These are phyloP conservation scores for Eumaeus atala DNA, from an alignment of 1,140 invertebrate genomes.

Conservation along the genomic window DNA sequence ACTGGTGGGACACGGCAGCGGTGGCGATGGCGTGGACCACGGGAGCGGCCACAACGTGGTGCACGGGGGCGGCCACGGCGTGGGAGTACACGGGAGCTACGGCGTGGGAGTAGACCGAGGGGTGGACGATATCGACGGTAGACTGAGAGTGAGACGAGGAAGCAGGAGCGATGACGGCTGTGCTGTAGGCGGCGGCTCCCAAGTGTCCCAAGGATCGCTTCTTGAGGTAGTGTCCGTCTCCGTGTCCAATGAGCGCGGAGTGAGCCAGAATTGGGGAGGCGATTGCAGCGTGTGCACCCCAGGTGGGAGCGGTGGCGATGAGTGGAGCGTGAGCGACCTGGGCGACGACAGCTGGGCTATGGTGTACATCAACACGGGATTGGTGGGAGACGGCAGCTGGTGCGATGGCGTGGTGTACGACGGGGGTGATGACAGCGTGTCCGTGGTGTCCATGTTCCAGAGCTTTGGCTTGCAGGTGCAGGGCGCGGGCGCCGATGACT, in stretches of 20 bases:
- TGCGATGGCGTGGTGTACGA: slow-evolving; percentile 10
- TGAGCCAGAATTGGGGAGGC: slow-evolving; percentile 13
- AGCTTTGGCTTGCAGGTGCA: slow-evolving; percentile 60
- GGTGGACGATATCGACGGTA: slow-evolving; percentile 26
- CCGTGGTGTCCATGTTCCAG: too few species aligned
- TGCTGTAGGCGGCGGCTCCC: neutral
- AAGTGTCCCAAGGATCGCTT: slow-evolving; percentile 5
- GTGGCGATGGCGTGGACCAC: slow-evolving; percentile 20
- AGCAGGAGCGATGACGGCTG: slow-evolving; percentile 16
- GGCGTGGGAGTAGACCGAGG: slow-evolving; percentile 23
- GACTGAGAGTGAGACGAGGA: slow-evolving; percentile 28
- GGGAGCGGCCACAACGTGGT: slow-evolving; percentile 21
- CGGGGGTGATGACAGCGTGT: slow-evolving; percentile 13
- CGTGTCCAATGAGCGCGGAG: neutral
- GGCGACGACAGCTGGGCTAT: slow-evolving; percentile 29
- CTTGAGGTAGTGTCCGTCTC: neutral
- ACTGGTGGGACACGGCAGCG: slow-evolving; percentile 25
- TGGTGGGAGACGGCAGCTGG: slow-evolving; percentile 66
- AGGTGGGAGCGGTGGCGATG: slow-evolving; percentile 20
- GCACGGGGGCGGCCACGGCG: slow-evolving; percentile 18
- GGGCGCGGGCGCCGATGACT: slow-evolving; percentile 65
- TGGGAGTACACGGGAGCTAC: slow-evolving; percentile 22
- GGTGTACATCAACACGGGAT: slow-evolving; percentile 57
- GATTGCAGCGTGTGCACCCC: slow-evolving; percentile 16
- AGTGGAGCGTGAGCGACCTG: slow-evolving; percentile 20